phyloP scores from a whole-genome alignment of 2,888 invertebrate species.

The Pyrochroa serraticornis region DNA sequence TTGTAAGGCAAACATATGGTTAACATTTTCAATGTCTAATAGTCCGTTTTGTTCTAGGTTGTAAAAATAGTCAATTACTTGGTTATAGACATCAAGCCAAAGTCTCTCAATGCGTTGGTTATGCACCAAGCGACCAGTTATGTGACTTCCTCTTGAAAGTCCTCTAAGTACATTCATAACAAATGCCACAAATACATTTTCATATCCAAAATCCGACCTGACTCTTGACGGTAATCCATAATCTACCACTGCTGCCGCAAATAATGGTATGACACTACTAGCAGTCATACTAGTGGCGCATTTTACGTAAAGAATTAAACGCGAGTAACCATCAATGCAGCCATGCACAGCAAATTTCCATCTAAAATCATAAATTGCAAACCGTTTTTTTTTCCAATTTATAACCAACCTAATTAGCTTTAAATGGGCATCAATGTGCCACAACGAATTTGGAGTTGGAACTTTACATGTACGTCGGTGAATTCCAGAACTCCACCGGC shows the following conservation, averaged over 20 bases:
- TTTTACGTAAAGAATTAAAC: slow-evolving; percentile 1
- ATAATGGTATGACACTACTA: not conserved
- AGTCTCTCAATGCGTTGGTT: slow-evolving; percentile 6
- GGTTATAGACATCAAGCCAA: slow-evolving; percentile 5
- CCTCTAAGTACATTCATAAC: slow-evolving; percentile 10
- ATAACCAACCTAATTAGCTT: slow-evolving; percentile 10
- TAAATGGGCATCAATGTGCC: slow-evolving; percentile 20
- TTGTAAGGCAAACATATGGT: not conserved
- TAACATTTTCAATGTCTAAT: not conserved
- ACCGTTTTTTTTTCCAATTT: not conserved
- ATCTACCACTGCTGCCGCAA: not conserved
- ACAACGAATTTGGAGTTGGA: slow-evolving; percentile 17
- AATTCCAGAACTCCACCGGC: slow-evolving; percentile 5
- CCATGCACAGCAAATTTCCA: slow-evolving; percentile 8
- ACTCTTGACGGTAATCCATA: slow-evolving; percentile 10
- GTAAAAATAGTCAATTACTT: slow-evolving; percentile 5
- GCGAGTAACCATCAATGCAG: slow-evolving; percentile 9
- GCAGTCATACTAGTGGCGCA: slow-evolving; percentile 2
- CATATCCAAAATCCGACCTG: slow-evolving; percentile 14
- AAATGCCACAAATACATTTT: slow-evolving; percentile 8
- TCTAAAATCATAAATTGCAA: slow-evolving; percentile 1
- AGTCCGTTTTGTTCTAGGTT: not conserved
- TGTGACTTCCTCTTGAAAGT: slow-evolving; percentile 10
- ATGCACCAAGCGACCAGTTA: slow-evolving; percentile 7
- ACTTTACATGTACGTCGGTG: slow-evolving; percentile 12